Conservation (phyloP, 2,888 invertebrate genomes). For the Gastrophysa polygoni region DNA sequence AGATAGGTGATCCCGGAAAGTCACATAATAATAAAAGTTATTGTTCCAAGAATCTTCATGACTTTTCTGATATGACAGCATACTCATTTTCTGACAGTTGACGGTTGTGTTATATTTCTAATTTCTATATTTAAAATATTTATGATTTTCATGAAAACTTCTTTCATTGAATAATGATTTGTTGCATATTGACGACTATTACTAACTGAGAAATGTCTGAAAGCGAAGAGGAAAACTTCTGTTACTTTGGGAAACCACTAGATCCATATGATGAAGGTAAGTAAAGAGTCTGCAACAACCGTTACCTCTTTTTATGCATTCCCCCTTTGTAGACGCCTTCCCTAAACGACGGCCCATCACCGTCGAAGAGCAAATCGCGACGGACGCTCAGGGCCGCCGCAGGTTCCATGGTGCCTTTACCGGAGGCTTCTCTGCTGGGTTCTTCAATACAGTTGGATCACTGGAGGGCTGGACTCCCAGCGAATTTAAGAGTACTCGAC, state of each 20-base stretch:
- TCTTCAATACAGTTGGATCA: constrained; percentile 95
- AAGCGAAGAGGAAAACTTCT: constrained; percentile 68
- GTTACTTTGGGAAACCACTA: constrained; percentile 79
- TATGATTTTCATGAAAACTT: too few relatives aligned
- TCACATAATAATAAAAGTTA: too few relatives aligned
- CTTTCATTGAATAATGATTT: too few relatives aligned
- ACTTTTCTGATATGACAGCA: too few relatives aligned
- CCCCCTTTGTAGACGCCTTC: constrained; percentile 69
- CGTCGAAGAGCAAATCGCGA: constrained; percentile 86
- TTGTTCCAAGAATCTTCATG: too few relatives aligned
- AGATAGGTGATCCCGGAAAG: too few relatives aligned
- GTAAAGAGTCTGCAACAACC: neutral
- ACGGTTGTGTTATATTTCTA: too few relatives aligned
- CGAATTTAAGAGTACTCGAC: constrained; percentile 87
- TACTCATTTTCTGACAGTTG: too few relatives aligned
- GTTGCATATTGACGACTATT: neutral
- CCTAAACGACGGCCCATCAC: constrained; percentile 80
- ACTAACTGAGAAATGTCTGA: constrained; percentile 47
- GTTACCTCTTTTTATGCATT: neutral
- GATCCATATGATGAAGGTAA: constrained; percentile 85
- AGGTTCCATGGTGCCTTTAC: constrained; percentile 99
- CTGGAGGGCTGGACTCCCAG: constrained; percentile 94
- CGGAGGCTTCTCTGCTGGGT: constrained; percentile 96
- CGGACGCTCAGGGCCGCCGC: constrained; percentile 85
- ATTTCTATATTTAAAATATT: too few relatives aligned